Evolutionary conservation across 2,888 invertebrate species (phyloP), one percentile per base, ranked within the genome.

Genomic region (Caradrina clavipalpis): DNA sequence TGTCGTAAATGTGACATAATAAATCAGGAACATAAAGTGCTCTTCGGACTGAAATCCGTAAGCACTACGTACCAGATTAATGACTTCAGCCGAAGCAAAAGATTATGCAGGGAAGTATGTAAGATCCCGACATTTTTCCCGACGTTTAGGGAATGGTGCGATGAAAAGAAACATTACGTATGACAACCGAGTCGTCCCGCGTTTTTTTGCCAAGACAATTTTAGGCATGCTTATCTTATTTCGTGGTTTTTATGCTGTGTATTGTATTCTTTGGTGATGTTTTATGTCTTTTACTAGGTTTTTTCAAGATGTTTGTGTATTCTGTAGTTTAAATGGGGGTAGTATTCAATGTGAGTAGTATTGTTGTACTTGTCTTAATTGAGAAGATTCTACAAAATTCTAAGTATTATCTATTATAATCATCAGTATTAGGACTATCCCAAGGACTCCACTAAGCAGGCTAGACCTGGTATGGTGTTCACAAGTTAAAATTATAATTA

Each of bases 141-240:
- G 35, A 21, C 54, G 31, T 58, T 75, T 17, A 58, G 10, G 53
- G 66, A 72, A 80, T 77, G 54, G 17, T 17, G 26, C 49, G 45
- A 55, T 69, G 72, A 72, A 72, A 72, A 61, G 60, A 68, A 61
- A 64, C 77, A 79, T 80, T 72, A 66, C 66, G 62, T 66, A 47
- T 69, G 65, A 72, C 77, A 67, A 54, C 54, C 56, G 26, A 71
- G 53, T 59, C 75, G 71, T 62, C 62, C 60, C 53, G 55, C 51
- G 45, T 55, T 50, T 66, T n/a, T 56, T 51, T 51, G 22, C 13
- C 22, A n/a, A 39, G 45, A 62, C 21, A 3, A 45, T 71, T 56
- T 50, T n/a, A n/a, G 51, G 31, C 57, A 13, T 54, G 26, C n/a
- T 61, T 49, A 64, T 69, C 35, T 53, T 53, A 39, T 60, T 63